Base-by-base conservation (phyloP, 2,113 vertebrate species). In the Ochotona curzoniae region DNA sequence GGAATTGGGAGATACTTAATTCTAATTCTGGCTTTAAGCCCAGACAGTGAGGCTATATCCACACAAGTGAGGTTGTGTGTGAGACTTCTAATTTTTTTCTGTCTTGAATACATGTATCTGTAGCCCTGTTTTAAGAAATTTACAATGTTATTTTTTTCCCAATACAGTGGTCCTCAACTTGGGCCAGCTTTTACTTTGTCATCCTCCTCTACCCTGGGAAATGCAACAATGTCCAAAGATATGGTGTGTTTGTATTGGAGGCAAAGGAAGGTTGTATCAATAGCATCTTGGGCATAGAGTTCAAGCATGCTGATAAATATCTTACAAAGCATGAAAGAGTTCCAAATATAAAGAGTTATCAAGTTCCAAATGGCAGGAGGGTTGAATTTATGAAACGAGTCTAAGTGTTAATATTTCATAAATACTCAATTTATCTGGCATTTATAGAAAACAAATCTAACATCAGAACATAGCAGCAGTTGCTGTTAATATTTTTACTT, bases 1-100 rank as follows among this genome's bases (percentile, higher is more conserved):
- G 95, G 97, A 97, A 96, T 97, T 97, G 95, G 97, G 95, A 97
- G 81, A 94, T 75, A 95, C 95, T 97, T 97, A 96, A 96, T 97
- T 97, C 95, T 96, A 95, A 90, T 95, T 93, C 94, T 97, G 97
- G 97, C 97, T 93, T 93, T 91, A 64, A 94, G 96, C 95, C 96
- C 95, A 94, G 95, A 91, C 85, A 75, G 94, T 47, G 61, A 89
- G 71, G 32, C 93, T 96, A 23, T 86, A 74, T 95, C 94, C 93
- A 91, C 54, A 93, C 44, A 87, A 94, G 89, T 75, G 26, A 96
- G 79, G 87, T 84, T 95, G 44, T 89, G 21, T 84, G 60, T 94
- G 79, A 94, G 69, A 94, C 78, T 95, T 96, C 89, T 93, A 87
- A 96, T 94, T 95, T 89, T 89, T 95, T 91, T 13, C 47, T 70